Evolutionary conservation across 2,113 vertebrate species (phyloP).

Genomic region (Grus americana): DNA sequence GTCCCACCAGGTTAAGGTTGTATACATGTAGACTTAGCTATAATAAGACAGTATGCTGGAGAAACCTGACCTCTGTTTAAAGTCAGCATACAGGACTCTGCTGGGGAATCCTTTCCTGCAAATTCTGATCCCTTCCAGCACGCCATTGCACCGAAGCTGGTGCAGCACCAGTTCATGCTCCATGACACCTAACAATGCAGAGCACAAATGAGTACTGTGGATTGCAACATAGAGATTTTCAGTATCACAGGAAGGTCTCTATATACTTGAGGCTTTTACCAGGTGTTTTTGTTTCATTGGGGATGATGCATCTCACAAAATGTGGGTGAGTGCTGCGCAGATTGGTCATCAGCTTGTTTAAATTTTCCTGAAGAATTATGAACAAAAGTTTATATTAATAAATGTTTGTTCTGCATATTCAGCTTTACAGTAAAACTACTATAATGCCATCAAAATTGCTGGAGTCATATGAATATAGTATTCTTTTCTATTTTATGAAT

Average conservation of each 20-base stretch:
- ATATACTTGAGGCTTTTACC: slow-evolving; percentile 68
- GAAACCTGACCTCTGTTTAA: background rate
- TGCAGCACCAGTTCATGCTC: background rate
- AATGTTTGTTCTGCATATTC: background rate
- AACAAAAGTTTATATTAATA: background rate
- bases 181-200: background rate
- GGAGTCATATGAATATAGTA: background rate
- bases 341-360: slow-evolving; percentile 91
- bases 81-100: background rate
- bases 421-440: background rate
- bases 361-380: slow-evolving; percentile 79
- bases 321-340: slow-evolving; percentile 87
- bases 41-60: background rate
- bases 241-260: background rate
- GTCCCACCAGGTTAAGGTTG: background rate
- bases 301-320: slow-evolving; percentile 89
- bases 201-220: background rate
- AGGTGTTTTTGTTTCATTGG: slow-evolving; percentile 89
- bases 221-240: background rate
- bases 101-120: background rate
- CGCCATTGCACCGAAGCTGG: background rate
- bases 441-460: background rate
- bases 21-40: background rate
- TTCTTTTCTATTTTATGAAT: background rate
- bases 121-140: background rate